Base-by-base conservation (phyloP, 1,140 invertebrate genomes). In the Drosophila cardini region DNA sequence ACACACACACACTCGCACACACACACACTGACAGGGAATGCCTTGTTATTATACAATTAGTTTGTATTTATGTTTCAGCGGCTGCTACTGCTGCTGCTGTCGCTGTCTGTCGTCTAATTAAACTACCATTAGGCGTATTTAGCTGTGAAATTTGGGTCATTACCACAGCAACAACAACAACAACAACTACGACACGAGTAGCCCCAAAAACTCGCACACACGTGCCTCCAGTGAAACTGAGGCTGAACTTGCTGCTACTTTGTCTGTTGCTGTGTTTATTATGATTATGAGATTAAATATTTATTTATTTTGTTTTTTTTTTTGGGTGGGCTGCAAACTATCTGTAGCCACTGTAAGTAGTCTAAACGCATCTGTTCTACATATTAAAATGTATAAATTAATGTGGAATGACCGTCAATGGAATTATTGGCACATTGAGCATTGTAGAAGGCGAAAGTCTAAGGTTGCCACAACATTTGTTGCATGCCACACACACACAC, bases 71-170 rank as follows among this genome's bases (percentile, higher is more conserved):
- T 89, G 76, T 72, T 84, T 62, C 53, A 45, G 45, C 53, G 63
- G 60, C 58, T 43, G 68, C 68, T 73, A 79, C 65, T 86, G 60
- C 58, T 43, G 68, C 68, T 73, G 84, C 65, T 86, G 82, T 77
- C 60, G 69, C 70, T 86, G 82, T 81, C 78, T 81, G 81, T 83
- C 72, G 61, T 76, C 77, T 89, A 89, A 87, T 87, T 87, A 87
- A 89, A 87, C 72, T 76, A 89, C 69, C 84, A 87, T 87, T 87
- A 89, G 83, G 76, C 76, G 83, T 83, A 82, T 87, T 81, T 85
- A 80, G 61, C 74, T 50, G 75, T 58, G 69, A 87, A 89, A 87
- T 87, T 87, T 87, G 80, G 84, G 84, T 87, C 84, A 87, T 89
- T 87, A 87, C 84, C 84, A 84, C 55, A 63, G 58, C 58, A 48